Percentiles rank a stretch among this genome's conserved stretches.
These are phyloP conservation scores for Chalcosyrphus nemorum DNA, from an alignment of 2,888 invertebrate species.

Conservation along the genomic window DNA sequence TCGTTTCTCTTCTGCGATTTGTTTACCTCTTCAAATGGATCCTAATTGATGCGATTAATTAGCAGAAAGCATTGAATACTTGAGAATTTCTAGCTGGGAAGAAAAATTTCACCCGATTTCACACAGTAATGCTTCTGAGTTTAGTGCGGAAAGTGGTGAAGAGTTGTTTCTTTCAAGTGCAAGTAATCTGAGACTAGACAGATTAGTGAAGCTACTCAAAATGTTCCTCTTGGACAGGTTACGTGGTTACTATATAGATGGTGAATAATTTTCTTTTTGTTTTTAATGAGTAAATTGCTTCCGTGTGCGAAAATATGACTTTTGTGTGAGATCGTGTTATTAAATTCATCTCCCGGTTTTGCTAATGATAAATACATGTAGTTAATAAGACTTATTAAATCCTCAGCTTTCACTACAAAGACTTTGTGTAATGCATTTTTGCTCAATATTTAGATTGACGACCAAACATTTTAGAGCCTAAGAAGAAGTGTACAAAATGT, in stretches of 20 bases:
- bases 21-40: slow-evolving; percentile 52
- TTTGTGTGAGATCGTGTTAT: too few relatives aligned
- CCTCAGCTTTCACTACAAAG: too few relatives aligned
- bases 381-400: too few relatives aligned
- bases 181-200: neutral
- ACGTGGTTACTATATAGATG: neutral
- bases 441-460: too few relatives aligned
- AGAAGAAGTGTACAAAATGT: too few relatives aligned
- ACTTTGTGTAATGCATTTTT: too few relatives aligned
- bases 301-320: neutral
- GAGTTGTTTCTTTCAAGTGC: neutral
- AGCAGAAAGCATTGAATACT: slow-evolving; percentile 19
- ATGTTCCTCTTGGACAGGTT: slow-evolving; percentile 21
- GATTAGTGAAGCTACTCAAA: neutral
- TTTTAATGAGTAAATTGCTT: slow-evolving; percentile 3
- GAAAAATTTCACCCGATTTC: neutral
- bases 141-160: neutral
- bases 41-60: slow-evolving; percentile 67
- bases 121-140: neutral
- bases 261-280: slow-evolving; percentile 19
- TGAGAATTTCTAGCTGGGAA: slow-evolving; percentile 6
- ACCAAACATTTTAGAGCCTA: too few relatives aligned
- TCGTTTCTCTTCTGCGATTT: slow-evolving; percentile 16
- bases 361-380: too few relatives aligned
- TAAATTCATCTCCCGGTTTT: too few relatives aligned